A percentile compares a stretch with the other conserved stretches of the same genome.
Evolutionary conservation across 1,140 invertebrate genomes (phyloP).

Genomic region (Eubasilissa regina): DNA sequence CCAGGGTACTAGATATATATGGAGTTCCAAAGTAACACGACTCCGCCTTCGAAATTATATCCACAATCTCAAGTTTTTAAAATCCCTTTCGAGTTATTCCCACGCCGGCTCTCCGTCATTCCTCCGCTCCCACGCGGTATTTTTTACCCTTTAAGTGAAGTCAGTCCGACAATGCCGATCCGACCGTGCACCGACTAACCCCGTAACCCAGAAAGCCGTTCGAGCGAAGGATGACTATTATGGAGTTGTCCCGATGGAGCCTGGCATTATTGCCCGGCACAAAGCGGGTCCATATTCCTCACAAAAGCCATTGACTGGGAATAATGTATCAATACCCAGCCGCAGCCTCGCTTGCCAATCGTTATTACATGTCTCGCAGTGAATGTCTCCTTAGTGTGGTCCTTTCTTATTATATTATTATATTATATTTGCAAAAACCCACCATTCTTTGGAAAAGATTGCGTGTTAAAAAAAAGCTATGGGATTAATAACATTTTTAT

Average conservation of each 20-base stretch:
- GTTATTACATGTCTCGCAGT: neutral
- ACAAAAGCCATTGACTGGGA: slow-evolving; percentile 5
- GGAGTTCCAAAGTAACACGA: no score
- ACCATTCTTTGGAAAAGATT: no score
- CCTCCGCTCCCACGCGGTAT: slow-evolving; percentile 1
- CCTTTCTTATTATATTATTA: no score
- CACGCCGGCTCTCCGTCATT: slow-evolving; percentile 2
- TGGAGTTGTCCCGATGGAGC: slow-evolving; percentile 12
- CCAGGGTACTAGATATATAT: no score
- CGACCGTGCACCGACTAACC: neutral
- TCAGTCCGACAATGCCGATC: neutral
- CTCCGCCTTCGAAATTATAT: no score
- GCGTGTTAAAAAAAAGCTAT: no score
- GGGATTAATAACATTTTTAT: no score
- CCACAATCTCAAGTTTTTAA: no score
- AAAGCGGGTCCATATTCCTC: slow-evolving; percentile 15
- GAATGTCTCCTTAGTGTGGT: no score
- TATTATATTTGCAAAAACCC: no score
- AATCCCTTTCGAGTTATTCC: neutral
- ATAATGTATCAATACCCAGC: neutral
- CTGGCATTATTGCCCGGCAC: neutral
- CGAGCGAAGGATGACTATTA: neutral
- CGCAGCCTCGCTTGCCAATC: neutral
- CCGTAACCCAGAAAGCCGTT: slow-evolving; percentile 34
- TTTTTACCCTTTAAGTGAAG: slow-evolving; percentile 32